Base-by-base conservation (phyloP, 2,888 invertebrate genomes). In the Hydraecia micacea region DNA sequence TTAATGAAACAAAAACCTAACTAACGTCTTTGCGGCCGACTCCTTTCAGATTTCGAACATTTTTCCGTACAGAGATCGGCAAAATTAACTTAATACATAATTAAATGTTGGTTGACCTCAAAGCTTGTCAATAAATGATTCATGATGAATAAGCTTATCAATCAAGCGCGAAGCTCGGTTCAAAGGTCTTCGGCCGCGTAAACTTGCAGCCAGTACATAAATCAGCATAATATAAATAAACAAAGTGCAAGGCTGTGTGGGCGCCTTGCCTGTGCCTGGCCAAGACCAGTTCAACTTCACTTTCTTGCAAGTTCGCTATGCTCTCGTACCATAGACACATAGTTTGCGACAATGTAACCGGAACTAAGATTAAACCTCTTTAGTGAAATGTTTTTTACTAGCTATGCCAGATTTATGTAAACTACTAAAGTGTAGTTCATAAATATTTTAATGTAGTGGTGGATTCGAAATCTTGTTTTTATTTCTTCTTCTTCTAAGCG, bases 161-260 rank as follows among this genome's bases (percentile, higher is more conserved):
- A 86, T 86, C 80, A 86, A 81, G 83, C 88, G 81, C 80, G 79
- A 87, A 86, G 88, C 89, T 81, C 74, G 72, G 90, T 90, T 90
- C 90, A 90, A 87, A 89, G 91, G 91, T 90, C 91, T 90, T 88
- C 82, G 91, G 75, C 89, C 91, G 90, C 86, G 86, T 87, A 87
- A 90, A 87, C 88, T 85, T 84, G 82, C 83, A 83, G 80, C 68
- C 69, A 82, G 74, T 79, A 81, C 72, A 86, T 86, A 87, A 80
- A 86, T 88, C 80, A 80, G 80, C 86, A 83, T 83, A 86, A 75
- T 78, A 84, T 85, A 88, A 86, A 86, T 88, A 88, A 87, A 88
- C 88, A 84, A 86, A 81, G 46, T 81, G 83, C 83, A 84, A 84
- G 84, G 86, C 74, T 73, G 77, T 62, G 78, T 81, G 81, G 83